These are phyloP conservation scores for Leptocoma aspasia DNA, from an alignment of 2,113 vertebrate genomes.

Conservation along the genomic window DNA sequence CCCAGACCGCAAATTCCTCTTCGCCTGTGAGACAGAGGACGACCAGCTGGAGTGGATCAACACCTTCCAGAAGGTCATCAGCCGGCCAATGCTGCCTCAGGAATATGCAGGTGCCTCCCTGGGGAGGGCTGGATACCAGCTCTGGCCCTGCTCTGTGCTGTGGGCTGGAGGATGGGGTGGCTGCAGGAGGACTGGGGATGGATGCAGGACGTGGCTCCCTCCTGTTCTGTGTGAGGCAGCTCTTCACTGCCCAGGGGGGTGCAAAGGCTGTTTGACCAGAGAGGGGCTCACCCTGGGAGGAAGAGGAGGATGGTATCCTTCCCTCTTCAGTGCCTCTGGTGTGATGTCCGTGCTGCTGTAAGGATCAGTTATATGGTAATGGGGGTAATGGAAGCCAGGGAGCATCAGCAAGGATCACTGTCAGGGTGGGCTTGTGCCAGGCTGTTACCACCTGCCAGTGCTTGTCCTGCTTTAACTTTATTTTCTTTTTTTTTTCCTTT, in stretches of 20 bases:
- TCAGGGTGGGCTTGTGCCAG: background rate
- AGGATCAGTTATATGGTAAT: accelerated
- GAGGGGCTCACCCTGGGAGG: background rate
- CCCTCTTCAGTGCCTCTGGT: background rate
- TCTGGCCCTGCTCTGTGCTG: accelerated
- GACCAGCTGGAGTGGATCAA: constrained; percentile 91
- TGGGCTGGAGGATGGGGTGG: accelerated
- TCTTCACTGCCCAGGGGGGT: too few species aligned
- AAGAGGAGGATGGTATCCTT: background rate
- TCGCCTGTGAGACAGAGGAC: constrained; percentile 88
- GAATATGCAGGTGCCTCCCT: constrained; percentile 87
- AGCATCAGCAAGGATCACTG: background rate
- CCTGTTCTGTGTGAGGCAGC: background rate
- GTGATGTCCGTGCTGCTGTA: background rate
- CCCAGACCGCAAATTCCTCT: constrained; percentile 92
- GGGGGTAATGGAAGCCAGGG: background rate
- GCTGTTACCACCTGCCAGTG: too few species aligned
- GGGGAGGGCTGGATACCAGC: background rate
- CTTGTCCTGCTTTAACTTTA: background rate
- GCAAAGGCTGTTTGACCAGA: background rate
- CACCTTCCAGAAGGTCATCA: constrained; percentile 90
- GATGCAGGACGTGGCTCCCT: background rate
- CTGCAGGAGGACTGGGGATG: background rate
- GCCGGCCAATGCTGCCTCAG: constrained; percentile 94
- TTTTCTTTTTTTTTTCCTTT: constrained; percentile 1